Percentiles rank a stretch among this genome's conserved stretches.
These are phyloP conservation scores for Butorides virescens DNA, from an alignment of 2,113 vertebrate genomes.

Conservation along the genomic window DNA sequence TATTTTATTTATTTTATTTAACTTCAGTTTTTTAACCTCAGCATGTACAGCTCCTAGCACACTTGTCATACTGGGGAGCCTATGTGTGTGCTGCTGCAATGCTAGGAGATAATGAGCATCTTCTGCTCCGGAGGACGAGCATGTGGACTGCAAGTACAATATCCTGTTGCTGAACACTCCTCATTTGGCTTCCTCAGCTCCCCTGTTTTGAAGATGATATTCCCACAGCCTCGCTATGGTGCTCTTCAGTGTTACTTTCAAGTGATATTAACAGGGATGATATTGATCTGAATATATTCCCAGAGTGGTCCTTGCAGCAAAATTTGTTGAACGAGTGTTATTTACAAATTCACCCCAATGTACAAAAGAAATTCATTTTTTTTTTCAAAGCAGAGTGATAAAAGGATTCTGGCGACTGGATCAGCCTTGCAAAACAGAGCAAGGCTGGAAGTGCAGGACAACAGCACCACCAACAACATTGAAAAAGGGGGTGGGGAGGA, in stretches of 20 bases:
- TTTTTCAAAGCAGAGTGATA: conserved; percentile 33
- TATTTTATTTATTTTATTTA: not conserved
- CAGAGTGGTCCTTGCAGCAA: conserved; percentile 37
- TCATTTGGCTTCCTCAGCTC: not conserved
- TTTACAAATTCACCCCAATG: conserved; percentile 42
- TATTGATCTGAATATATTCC: conserved; percentile 60
- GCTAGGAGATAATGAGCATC: not conserved
- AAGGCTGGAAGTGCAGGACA: not conserved
- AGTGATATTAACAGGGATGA: conserved; percentile 26
- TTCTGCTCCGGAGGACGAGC: not conserved
- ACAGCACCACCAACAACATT: not conserved
- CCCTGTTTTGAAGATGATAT: conserved; percentile 21
- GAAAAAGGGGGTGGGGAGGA: not conserved
- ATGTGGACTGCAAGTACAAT: not conserved
- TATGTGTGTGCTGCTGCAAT: not conserved
- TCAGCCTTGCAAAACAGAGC: not conserved
- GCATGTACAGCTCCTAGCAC: not conserved
- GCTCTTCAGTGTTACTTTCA: conserved; percentile 3
- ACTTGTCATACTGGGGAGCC: not conserved
- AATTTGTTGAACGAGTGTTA: conserved; percentile 38
- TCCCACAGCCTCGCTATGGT: conserved; percentile 9
- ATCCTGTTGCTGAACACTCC: not conserved
- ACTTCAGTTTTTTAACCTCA: not conserved
- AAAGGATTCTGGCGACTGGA: conserved; percentile 29
- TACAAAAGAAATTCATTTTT: conserved; percentile 48